These are phyloP conservation scores for Chaetura pelagica DNA, from an alignment of 2,113 vertebrate species.

Conservation along the genomic window DNA sequence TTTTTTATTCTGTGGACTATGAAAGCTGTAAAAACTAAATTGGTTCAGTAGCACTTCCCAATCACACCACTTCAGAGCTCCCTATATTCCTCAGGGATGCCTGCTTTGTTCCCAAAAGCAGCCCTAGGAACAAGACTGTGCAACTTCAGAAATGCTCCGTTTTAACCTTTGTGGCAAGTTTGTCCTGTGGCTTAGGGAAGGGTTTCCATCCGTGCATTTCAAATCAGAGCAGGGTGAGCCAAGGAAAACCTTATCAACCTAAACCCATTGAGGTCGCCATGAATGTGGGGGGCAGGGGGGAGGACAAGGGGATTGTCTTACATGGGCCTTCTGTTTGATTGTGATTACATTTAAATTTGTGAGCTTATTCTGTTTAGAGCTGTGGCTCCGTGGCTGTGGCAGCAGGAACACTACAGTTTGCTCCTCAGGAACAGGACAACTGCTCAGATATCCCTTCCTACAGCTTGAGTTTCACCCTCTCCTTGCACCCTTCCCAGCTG, in stretches of 20 bases:
- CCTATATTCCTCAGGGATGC: background rate
- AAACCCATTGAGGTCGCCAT: background rate
- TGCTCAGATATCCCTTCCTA: background rate
- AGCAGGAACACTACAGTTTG: background rate
- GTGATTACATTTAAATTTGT: conserved; percentile 10
- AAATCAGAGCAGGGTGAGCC: background rate
- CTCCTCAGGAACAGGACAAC: background rate
- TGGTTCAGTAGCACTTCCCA: background rate
- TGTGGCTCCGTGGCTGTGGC: background rate
- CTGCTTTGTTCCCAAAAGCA: background rate
- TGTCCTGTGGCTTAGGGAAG: background rate
- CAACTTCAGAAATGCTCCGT: background rate
- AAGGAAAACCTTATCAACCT: background rate
- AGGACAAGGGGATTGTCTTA: background rate
- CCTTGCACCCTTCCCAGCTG: background rate
- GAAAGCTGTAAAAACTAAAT: background rate
- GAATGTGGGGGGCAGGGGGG: background rate
- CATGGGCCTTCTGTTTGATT: background rate
- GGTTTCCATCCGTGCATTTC: background rate
- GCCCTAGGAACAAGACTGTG: background rate
- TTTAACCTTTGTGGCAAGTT: background rate
- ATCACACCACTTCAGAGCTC: background rate
- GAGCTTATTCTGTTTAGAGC: background rate
- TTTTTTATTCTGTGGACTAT: background rate
- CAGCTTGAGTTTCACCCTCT: background rate